These are phyloP conservation scores for Centropyge bicolor DNA, from an alignment of 2,797 vertebrate genomes.

Conservation along the genomic window DNA sequence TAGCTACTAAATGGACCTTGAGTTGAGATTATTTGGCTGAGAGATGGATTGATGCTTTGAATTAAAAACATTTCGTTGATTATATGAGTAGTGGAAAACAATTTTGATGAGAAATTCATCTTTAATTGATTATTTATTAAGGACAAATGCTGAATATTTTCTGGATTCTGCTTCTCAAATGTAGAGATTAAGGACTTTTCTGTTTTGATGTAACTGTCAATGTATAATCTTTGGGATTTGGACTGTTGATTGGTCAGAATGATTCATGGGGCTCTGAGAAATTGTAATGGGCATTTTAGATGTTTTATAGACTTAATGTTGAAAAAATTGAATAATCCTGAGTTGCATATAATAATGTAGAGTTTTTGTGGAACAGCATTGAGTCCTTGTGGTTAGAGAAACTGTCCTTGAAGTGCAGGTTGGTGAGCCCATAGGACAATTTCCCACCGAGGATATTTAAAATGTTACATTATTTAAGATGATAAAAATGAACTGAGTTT, in stretches of 20 bases:
- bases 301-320: neutral
- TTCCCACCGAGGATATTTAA: conserved; percentile 28
- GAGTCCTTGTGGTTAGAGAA: neutral
- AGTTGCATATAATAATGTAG: neutral
- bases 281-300: neutral
- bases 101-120: neutral
- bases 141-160: neutral
- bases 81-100: neutral
- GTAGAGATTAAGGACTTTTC: neutral
- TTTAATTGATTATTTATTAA: neutral
- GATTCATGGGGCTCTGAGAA: neutral
- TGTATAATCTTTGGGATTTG: neutral
- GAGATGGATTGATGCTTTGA: neutral
- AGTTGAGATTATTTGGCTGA: too few species aligned
- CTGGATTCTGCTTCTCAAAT: neutral
- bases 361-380: neutral
- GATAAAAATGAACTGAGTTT: conserved; percentile 24
- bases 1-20: neutral
- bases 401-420: neutral
- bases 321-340: neutral
- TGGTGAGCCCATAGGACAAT: neutral
- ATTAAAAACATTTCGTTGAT: neutral
- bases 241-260: neutral
- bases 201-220: neutral
- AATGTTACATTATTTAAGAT: conserved; percentile 28